Base-by-base conservation (phyloP, 2,888 invertebrate genomes). In the Acrobasis suavella region DNA sequence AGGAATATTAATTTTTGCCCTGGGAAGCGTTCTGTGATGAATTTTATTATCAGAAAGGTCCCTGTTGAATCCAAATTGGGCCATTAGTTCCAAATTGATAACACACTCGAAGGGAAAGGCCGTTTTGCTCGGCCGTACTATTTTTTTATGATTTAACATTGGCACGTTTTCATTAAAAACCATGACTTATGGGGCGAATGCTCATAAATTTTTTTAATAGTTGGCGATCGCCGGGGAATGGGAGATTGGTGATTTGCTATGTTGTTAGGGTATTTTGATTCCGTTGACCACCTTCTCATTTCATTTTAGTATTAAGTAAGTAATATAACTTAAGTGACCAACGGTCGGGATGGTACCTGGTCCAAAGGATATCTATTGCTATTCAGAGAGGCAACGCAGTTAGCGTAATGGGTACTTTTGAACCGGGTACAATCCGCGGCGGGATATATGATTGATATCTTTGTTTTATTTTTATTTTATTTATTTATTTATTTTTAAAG, bases 1-100 rank as follows among this genome's bases (percentile, higher is more conserved):
- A 79, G 83, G 91, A 91, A 91, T 91, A 91, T 91, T 91, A 91
- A 91, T 91, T 90, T 87, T 88, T 87, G 86, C 85, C 82, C 82
- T 81, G 82, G 85, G 85, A 85, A 87, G 84, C 84, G 82, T 85
- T 83, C 74, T 82, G 79, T 86, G 89, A 90, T 90, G 90, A 91
- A 89, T 90, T 90, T 90, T 90, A 90, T 87, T 89, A 90, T 89
- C 86, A 86, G 81, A 73, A 80, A 73, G 77, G 78, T 80, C 82
- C 82, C 80, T 72, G 77, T 78, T 85, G 91, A 87, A 91, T 91
- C 82, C 89, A 89, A 91, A 91, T 89, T 83, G 89, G 81, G 80
- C 82, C 85, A 91, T 91, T 91, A 89, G 82, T 83, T 80, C 77
- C 75, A 80, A 89, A 88, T 89, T 89, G 89, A 89, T 90, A 89